Evolutionary conservation across 2,888 invertebrate genomes (phyloP).

Genomic region (Limenitis camilla): DNA sequence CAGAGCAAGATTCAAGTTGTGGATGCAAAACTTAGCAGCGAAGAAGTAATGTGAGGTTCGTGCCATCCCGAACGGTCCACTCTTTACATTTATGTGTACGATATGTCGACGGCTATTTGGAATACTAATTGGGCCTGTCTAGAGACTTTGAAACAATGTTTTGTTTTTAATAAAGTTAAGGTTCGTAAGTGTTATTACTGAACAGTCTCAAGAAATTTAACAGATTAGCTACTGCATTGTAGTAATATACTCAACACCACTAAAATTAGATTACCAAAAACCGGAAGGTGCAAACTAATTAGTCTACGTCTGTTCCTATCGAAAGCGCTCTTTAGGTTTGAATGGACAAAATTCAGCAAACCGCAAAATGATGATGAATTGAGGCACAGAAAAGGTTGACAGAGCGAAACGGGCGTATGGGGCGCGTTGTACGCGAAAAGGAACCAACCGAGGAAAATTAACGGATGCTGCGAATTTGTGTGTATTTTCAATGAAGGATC

Average conservation of each 20-base stretch:
- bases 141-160: conserved; percentile 50
- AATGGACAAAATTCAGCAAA: conserved; percentile 67
- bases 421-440: conserved; percentile 36
- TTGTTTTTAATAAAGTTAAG: conserved; percentile 32
- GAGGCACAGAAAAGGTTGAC: conserved; percentile 55
- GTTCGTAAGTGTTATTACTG: not conserved
- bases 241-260: not conserved
- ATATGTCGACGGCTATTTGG: conserved; percentile 71
- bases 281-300: conserved; percentile 25
- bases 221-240: not conserved
- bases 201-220: conserved; percentile 1
- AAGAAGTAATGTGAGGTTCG: conserved; percentile 61
- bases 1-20: conserved; percentile 58
- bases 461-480: conserved; percentile 71
- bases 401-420: conserved; percentile 43
- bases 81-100: conserved; percentile 73
- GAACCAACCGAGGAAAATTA: conserved; percentile 60
- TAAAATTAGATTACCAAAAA: not conserved
- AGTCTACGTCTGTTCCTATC: conserved; percentile 33
- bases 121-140: conserved; percentile 69
- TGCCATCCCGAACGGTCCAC: conserved; percentile 65
- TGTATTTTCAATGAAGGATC: conserved; percentile 73
- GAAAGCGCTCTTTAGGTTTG: conserved; percentile 36
- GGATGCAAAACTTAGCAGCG: conserved; percentile 25
- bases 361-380: conserved; percentile 75